phyloP scores from a whole-genome alignment of 2,797 vertebrate genomes.

The Moxostoma hubbsi region DNA sequence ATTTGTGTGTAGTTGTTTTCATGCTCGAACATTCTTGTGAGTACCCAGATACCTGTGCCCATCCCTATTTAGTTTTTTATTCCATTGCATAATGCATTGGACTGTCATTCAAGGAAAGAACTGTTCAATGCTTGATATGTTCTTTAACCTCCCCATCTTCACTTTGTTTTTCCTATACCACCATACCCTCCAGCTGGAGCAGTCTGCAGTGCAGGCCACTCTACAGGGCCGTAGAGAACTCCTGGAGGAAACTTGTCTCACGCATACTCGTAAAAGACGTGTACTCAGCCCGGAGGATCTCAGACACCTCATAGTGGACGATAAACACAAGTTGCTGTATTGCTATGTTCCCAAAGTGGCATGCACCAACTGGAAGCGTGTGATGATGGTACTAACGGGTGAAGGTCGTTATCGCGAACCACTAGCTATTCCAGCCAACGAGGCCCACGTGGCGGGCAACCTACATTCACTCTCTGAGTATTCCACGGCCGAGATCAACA shows the following conservation, averaged over 20 bases:
- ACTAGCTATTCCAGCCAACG: conserved; percentile 86
- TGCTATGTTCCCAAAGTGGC: conserved; percentile 98
- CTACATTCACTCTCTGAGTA: conserved; percentile 89
- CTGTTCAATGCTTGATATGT: background rate
- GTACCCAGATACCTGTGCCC: too few species aligned
- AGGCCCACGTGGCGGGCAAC: conserved; percentile 87
- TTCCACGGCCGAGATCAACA: conserved; percentile 86
- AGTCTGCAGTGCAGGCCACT: conserved; percentile 73
- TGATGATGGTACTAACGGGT: conserved; percentile 90
- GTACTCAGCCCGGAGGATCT: conserved; percentile 88
- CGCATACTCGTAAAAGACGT: conserved; percentile 83
- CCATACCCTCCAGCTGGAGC: conserved; percentile 63
- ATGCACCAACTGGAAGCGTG: conserved; percentile 97
- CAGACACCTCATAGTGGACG: conserved; percentile 94
- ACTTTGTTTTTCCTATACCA: background rate
- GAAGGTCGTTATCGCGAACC: conserved; percentile 84
- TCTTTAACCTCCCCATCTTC: background rate
- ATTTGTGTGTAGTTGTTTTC: too few species aligned
- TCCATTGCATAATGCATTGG: background rate
- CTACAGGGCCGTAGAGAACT: conserved; percentile 84
- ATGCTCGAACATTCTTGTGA: too few species aligned
- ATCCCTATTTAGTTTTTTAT: background rate
- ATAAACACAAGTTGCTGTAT: conserved; percentile 90
- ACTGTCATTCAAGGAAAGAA: background rate
- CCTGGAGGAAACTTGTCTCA: conserved; percentile 82